These are phyloP conservation scores for Clarias fuscus DNA, from an alignment of 2,797 vertebrate genomes.

Conservation along the genomic window DNA sequence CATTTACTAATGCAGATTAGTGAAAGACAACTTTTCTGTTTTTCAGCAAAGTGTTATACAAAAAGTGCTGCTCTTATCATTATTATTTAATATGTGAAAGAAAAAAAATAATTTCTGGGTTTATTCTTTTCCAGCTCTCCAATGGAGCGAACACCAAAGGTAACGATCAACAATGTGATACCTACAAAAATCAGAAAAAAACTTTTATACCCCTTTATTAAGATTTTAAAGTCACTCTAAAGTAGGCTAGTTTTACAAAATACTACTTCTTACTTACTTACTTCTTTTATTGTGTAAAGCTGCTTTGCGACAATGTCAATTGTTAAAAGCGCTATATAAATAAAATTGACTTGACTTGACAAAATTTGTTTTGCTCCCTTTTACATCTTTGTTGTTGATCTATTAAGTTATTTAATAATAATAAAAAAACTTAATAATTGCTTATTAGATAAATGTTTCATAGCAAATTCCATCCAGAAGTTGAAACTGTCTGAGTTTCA, in stretches of 20 bases:
- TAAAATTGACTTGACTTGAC: no score
- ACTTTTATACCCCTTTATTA: background rate
- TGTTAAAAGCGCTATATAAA: no score
- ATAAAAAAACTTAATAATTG: background rate
- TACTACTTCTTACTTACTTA: no score
- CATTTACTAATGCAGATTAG: background rate
- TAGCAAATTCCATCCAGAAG: background rate
- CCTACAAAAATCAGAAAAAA: background rate
- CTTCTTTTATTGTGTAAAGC: no score
- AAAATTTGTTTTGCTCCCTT: background rate
- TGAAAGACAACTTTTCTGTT: background rate
- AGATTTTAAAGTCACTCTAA: background rate
- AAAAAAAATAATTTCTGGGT: background rate
- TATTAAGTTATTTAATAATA: background rate
- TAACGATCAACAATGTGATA: constrained; percentile 23
- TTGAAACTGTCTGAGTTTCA: constrained; percentile 79
- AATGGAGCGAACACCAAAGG: constrained; percentile 42
- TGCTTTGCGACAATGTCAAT: no score
- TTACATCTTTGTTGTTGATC: background rate
- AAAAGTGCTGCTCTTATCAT: background rate
- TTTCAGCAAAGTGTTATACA: background rate
- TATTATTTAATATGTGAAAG: background rate
- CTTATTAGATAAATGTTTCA: background rate
- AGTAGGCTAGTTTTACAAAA: background rate
- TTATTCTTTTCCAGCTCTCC: constrained; percentile 45